Evolutionary conservation across 2,888 invertebrate species (phyloP).

Genomic region (Anticlea derivata): DNA sequence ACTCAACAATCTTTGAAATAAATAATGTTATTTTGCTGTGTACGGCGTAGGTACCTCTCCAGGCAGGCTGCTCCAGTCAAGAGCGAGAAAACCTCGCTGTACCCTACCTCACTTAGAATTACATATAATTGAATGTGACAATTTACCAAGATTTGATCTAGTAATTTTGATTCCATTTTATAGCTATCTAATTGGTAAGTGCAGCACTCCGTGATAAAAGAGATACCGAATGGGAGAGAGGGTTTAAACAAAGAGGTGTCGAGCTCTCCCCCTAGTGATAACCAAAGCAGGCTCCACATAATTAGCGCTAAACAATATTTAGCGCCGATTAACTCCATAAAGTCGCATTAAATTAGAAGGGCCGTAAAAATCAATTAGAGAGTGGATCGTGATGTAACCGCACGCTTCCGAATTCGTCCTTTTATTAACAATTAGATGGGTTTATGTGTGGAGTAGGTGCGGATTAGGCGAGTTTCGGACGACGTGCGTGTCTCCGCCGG

Average conservation of each 20-base stretch:
- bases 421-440: constrained; percentile 83
- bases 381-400: constrained; percentile 70
- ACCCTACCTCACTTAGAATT: no score
- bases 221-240: constrained; percentile 28
- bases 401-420: constrained; percentile 76
- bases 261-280: constrained; percentile 51
- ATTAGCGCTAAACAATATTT: constrained; percentile 73
- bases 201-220: constrained; percentile 23
- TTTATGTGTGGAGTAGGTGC: constrained; percentile 79
- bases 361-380: constrained; percentile 80
- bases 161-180: constrained; percentile 23
- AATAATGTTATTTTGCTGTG: no score
- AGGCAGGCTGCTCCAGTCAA: no score
- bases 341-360: constrained; percentile 69
- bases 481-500: constrained; percentile 73
- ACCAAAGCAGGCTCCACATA: constrained; percentile 61
- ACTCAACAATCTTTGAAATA: no score
- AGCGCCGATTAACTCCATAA: constrained; percentile 67
- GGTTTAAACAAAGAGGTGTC: constrained; percentile 47
- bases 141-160: constrained; percentile 29
- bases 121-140: constrained; percentile 11
- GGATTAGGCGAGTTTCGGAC: constrained; percentile 73
- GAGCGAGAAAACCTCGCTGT: no score
- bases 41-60: no score
- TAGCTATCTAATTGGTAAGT: constrained; percentile 22